Evolutionary conservation across 2,888 invertebrate genomes (phyloP), one percentile per base, ranked within the genome.

Genomic region (Endomychus coccineus): DNA sequence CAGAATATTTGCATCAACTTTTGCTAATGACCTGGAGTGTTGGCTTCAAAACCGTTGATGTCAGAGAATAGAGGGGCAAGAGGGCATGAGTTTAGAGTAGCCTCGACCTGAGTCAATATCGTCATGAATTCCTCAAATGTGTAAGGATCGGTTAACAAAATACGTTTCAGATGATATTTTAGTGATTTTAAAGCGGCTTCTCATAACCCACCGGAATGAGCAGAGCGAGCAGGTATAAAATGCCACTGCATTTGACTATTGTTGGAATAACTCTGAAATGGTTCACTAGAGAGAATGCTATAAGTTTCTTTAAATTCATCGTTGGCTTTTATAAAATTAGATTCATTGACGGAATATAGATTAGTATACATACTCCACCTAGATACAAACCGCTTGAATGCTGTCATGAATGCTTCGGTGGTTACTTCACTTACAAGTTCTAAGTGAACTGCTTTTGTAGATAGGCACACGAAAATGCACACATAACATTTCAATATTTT

Each of bases 381-480:
- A 16, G 16, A 29, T 7, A 29, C 16, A 16, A 29, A 29, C 2
- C 29, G 16, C 10, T 29, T 29, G 16, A 29, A 16, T 4, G 29
- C n/a, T n/a, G n/a, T n/a, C n/a, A n/a, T n/a, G n/a, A n/a, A n/a
- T 4, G 16, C 16, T 15, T 29, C 29, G 3, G 29, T 16, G 3
- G 29, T 16, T 29, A 29, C 15, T 16, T 29, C 29, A 29, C 29
- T 29, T 2, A 16, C 29, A 2, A 29, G 16, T n/a, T n/a, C n/a
- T n/a, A n/a, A n/a, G 7, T 28, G 16, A 10, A 15, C 29, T 2
- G 3, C 15, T 9, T 29, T 29, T 29, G 16, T 19, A 9, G 31
- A n/a, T 2, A 30, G 12, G 9, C 31, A 30, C 21, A 30, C 21
- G 31, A 30, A 30, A 11, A 30, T 30, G 12, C 31, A 21, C 2